Conservation (phyloP, 2,113 vertebrate species). For the Silurus meridionalis region DNA sequence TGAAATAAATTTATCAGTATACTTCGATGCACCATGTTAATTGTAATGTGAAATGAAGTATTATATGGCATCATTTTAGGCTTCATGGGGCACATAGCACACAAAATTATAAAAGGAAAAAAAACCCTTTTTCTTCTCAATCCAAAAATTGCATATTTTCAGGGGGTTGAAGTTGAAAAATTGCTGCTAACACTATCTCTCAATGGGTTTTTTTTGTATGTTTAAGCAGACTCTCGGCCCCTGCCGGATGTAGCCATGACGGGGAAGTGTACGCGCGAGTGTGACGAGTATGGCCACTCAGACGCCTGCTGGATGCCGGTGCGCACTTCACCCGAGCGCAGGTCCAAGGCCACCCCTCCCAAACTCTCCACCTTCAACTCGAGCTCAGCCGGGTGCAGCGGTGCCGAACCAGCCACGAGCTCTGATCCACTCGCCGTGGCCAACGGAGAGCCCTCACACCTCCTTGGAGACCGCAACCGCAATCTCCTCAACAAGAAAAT, state of each 20-base stretch:
- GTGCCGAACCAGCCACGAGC: slow-evolving; percentile 84
- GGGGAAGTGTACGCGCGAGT: slow-evolving; percentile 96
- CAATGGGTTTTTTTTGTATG: slow-evolving; percentile 44
- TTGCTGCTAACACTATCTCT: slow-evolving; percentile 46
- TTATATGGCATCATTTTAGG: not conserved
- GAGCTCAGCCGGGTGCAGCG: slow-evolving; percentile 74
- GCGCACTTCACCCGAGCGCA: slow-evolving; percentile 94
- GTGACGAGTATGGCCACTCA: slow-evolving; percentile 97
- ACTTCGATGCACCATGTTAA: not conserved
- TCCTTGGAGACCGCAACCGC: slow-evolving; percentile 98
- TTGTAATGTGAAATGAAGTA: slow-evolving; percentile 16
- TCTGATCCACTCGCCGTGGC: slow-evolving; percentile 89
- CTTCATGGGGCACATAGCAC: slow-evolving; percentile 64
- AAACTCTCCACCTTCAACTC: slow-evolving; percentile 97
- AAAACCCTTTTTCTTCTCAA: not conserved
- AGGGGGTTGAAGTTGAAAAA: slow-evolving; percentile 36
- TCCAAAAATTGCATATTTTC: slow-evolving; percentile 12
- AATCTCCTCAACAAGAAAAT: slow-evolving; percentile 98
- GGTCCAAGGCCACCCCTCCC: slow-evolving; percentile 89
- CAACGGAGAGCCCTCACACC: slow-evolving; percentile 92
- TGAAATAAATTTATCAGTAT: slow-evolving; percentile 14
- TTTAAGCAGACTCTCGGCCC: slow-evolving; percentile 89
- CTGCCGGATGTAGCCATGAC: slow-evolving; percentile 99
- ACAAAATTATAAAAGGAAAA: slow-evolving; percentile 34
- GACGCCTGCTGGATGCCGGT: slow-evolving; percentile 99